phyloP scores from a whole-genome alignment of 1,140 invertebrate genomes.

The Thalassaphorura encarpata region DNA sequence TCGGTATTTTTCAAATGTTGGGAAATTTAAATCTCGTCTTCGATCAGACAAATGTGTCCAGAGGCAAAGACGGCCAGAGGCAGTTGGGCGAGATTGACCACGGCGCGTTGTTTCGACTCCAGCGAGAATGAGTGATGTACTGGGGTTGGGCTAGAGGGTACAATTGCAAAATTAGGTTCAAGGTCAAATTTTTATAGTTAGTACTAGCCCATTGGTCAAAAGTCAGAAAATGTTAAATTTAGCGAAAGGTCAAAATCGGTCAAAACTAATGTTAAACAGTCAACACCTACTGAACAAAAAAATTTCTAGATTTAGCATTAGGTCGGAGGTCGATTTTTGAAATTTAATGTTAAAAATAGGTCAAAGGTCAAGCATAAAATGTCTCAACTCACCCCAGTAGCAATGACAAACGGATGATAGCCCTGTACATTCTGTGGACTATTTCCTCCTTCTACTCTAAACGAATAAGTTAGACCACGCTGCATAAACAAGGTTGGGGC shows the following conservation, averaged over 20 bases:
- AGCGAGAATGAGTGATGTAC: slow-evolving; percentile 48
- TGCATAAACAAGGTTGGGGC: slow-evolving; percentile 77
- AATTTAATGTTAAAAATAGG: neutral
- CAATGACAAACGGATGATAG: slow-evolving; percentile 89
- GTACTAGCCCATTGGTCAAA: too few relatives aligned
- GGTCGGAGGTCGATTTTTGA: too few relatives aligned
- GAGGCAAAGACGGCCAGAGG: slow-evolving; percentile 68
- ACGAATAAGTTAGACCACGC: slow-evolving; percentile 71
- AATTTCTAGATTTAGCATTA: neutral
- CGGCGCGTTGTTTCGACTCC: slow-evolving; percentile 72
- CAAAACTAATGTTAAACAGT: too few relatives aligned
- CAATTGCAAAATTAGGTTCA: slow-evolving; percentile 15
- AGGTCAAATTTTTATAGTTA: neutral
- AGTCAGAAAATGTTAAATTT: too few relatives aligned
- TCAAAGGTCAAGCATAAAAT: neutral
- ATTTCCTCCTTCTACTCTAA: slow-evolving; percentile 71
- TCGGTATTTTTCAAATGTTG: slow-evolving; percentile 72
- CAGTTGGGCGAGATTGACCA: slow-evolving; percentile 62
- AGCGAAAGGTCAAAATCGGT: too few relatives aligned
- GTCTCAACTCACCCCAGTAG: slow-evolving; percentile 50
- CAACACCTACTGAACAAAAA: too few relatives aligned
- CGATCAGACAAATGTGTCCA: slow-evolving; percentile 52
- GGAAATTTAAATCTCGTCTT: slow-evolving; percentile 64
- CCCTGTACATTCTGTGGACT: slow-evolving; percentile 75
- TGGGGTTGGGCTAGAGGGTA: neutral